These are phyloP conservation scores for Ptilorrhoa leucosticta DNA, from an alignment of 2,113 vertebrate species.

Conservation along the genomic window DNA sequence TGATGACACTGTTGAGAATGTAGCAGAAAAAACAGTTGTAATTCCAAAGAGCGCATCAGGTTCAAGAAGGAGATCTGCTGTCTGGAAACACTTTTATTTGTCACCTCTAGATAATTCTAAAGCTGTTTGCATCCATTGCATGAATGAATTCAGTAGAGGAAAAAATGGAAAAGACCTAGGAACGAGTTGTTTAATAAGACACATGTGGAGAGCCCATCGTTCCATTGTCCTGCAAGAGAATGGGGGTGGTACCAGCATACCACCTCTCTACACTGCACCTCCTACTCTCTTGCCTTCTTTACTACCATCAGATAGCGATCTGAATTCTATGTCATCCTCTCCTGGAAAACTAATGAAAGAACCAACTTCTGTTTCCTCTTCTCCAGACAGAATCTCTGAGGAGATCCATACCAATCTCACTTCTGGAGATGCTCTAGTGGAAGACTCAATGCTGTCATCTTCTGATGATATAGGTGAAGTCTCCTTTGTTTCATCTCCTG, in stretches of 20 bases:
- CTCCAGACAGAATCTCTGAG: conserved; percentile 74
- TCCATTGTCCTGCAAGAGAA: conserved; percentile 95
- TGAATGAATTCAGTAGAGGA: conserved; percentile 95
- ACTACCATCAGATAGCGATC: conserved; percentile 75
- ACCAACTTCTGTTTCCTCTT: conserved; percentile 68
- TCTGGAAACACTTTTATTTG: conserved; percentile 98
- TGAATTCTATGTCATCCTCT: conserved; percentile 72
- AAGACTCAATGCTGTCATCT: conserved; percentile 62
- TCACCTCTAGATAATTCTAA: conserved; percentile 93
- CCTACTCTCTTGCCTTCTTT: conserved; percentile 84
- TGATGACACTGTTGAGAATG: conserved; percentile 78
- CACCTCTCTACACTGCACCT: conserved; percentile 82
- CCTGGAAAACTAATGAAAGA: conserved; percentile 82
- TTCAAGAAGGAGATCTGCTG: conserved; percentile 90
- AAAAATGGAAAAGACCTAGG: conserved; percentile 97
- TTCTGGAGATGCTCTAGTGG: conserved; percentile 71
- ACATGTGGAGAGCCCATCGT: conserved; percentile 96
- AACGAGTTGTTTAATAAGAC: conserved; percentile 94
- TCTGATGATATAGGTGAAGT: conserved; percentile 77
- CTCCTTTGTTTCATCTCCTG: conserved; percentile 74
- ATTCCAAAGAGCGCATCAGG: conserved; percentile 82
- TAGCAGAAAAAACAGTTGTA: conserved; percentile 73
- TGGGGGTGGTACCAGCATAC: conserved; percentile 84
- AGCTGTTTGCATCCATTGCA: conserved; percentile 96
- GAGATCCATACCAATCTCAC: conserved; percentile 66